Base-by-base conservation (phyloP, 2,113 vertebrate genomes). In the Puma concolor region DNA sequence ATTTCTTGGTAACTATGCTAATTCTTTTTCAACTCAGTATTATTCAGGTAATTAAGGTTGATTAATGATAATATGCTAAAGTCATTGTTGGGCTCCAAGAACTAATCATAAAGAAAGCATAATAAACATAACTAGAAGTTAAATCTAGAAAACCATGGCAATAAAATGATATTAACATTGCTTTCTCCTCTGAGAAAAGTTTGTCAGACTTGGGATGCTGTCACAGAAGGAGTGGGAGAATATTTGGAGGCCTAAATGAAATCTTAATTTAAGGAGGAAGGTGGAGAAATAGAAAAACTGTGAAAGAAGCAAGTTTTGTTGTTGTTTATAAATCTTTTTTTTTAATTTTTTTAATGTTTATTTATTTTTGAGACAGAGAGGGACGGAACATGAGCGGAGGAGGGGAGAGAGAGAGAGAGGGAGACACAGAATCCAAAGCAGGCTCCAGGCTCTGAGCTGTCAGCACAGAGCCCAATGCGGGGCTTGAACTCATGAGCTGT, bases 81-180 rank as follows among this genome's bases (percentile, higher is more conserved):
- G 41, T 95, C 83, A 44, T 85, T 94, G 31, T 93, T 94, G 60
- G 29, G 16, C 52, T 79, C 95, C 16, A 83, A 93, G 29, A 88
- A 63, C 25, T 88, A 71, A 31, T 85, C 48, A 27, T 31, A 66
- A 31, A 87, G 50, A 94, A 88, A 50, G 2, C 33, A 44, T 54
- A 63, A 86, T 90, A 87, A 92, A 60, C 60, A 23, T 60, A 93
- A 44, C 21, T 86, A 15, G 83, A 94, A 89, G 48, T 88, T 93
- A 94, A 79, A 71, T 86, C n/a, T 63, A 85, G 87, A 97, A 97
- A 98, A 85, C 1, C 1, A 63, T 52, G n/a, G 72, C 95, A 50
- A 67, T 90, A 63, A 94, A 80, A 83, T 71, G 79, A 67, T 81
- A 14, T 72, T 77, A 88, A 44, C 11, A 83, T 91, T 91, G 64